These are phyloP conservation scores for Ariolimax columbianus DNA, from an alignment of 2,888 invertebrate genomes.

Conservation along the genomic window DNA sequence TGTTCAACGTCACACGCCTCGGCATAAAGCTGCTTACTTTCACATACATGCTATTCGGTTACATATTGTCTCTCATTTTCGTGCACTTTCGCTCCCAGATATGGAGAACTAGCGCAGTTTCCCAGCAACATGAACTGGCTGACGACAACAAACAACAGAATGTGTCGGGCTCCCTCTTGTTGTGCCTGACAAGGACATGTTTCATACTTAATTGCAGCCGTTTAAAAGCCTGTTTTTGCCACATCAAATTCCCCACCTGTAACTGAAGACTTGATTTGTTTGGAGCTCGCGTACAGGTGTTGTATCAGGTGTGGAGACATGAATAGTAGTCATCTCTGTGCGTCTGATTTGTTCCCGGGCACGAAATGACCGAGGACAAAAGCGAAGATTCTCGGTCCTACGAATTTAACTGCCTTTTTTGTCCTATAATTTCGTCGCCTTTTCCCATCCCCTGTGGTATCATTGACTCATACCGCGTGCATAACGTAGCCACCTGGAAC, in stretches of 20 bases:
- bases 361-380: not conserved
- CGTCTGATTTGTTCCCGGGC: not conserved
- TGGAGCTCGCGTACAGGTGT: constrained; percentile 8
- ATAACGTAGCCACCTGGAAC: not conserved
- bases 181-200: not conserved
- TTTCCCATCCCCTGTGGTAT: not conserved
- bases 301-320: constrained; percentile 4
- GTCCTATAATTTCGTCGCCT: not conserved
- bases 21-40: no score
- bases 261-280: not conserved
- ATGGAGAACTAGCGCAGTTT: not conserved
- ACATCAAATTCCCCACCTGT: constrained; percentile 2
- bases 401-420: not conserved
- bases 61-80: not conserved
- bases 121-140: not conserved
- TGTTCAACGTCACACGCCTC: no score
- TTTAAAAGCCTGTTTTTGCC: not conserved
- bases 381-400: not conserved
- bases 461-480: not conserved
- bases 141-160: not conserved
- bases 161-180: not conserved
- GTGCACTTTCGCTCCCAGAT: not conserved
- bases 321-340: not conserved
- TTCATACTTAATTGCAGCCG: not conserved
- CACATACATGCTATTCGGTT: not conserved